Conservation (phyloP, 2,888 invertebrate species). For the Corythucha ciliata region DNA sequence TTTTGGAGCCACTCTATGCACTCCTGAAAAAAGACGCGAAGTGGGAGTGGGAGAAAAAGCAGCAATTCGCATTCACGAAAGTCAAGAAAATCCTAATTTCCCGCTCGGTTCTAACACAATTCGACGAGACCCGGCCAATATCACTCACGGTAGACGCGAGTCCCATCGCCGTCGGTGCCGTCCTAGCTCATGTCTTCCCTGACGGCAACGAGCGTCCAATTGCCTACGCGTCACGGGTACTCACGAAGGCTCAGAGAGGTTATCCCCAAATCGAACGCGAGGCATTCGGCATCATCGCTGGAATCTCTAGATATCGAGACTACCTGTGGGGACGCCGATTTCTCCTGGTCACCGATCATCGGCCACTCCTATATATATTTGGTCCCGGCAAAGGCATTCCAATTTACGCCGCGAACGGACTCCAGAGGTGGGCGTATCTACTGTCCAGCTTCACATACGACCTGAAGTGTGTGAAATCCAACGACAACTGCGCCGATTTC, state of each 20-base stretch:
- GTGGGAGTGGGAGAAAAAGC: conserved; percentile 11
- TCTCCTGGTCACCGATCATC: conserved; percentile 14
- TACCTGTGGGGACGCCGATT: conserved; percentile 12
- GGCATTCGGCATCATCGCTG: conserved; percentile 19
- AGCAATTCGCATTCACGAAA: conserved; percentile 13
- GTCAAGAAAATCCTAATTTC: conserved; percentile 13
- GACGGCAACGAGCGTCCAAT: conserved; percentile 4
- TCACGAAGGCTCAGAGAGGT: background rate
- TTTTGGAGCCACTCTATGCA: conserved; percentile 20
- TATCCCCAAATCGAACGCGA: conserved; percentile 11
- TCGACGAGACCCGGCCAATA: conserved; percentile 1
- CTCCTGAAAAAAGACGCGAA: conserved; percentile 6
- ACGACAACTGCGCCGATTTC: conserved; percentile 17
- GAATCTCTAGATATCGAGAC: conserved; percentile 14
- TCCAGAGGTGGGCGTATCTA: conserved; percentile 22
- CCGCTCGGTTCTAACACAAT: conserved; percentile 19
- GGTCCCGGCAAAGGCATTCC: conserved; percentile 19
- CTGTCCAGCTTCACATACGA: conserved; percentile 13
- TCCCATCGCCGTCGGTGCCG: conserved; percentile 12
- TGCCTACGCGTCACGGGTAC: background rate
- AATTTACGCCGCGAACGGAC: conserved; percentile 21
- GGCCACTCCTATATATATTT: conserved; percentile 16
- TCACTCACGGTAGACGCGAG: conserved; percentile 10
- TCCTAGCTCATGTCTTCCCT: background rate
- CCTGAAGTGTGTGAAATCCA: conserved; percentile 15